These are phyloP conservation scores for Pyrrhura leucotis DNA, from an alignment of 2,797 vertebrate species.

Conservation along the genomic window DNA sequence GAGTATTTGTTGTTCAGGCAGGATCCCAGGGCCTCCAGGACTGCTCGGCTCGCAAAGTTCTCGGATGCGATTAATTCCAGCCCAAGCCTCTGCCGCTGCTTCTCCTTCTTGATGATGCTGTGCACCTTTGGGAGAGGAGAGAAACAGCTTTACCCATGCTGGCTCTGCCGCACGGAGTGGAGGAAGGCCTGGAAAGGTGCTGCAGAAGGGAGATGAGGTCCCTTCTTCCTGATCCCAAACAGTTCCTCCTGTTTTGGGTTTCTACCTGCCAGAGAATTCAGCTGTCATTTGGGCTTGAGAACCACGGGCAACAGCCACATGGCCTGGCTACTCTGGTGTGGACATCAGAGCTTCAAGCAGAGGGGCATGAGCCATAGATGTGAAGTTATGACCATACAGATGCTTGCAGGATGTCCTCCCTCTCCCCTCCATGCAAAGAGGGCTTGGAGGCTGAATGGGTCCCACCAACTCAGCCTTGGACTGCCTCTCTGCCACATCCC, in stretches of 20 bases:
- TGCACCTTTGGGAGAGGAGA: conserved; percentile 79
- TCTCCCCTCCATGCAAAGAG: neutral
- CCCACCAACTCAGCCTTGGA: neutral
- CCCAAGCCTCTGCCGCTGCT: conserved; percentile 87
- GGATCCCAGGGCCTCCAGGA: conserved; percentile 93
- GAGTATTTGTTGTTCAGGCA: conserved; percentile 99
- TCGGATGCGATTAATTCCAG: conserved; percentile 95
- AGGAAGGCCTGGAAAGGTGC: neutral
- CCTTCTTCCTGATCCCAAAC: neutral
- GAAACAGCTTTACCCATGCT: neutral
- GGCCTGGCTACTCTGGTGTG: neutral
- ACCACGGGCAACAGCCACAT: neutral
- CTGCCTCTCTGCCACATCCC: neutral
- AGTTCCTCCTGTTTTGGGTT: neutral
- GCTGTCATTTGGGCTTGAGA: neutral
- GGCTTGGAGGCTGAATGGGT: neutral
- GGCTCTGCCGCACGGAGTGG: neutral
- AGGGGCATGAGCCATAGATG: neutral
- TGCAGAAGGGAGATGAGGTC: neutral
- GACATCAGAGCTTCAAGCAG: neutral
- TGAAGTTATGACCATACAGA: neutral
- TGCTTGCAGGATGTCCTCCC: neutral
- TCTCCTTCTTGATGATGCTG: conserved; percentile 93
- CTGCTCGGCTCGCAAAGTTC: conserved; percentile 94
- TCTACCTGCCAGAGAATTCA: neutral